Base-by-base conservation (phyloP, 30 jellyfish, hydroid and myxozoan species). In the Sanderia malayensis region DNA sequence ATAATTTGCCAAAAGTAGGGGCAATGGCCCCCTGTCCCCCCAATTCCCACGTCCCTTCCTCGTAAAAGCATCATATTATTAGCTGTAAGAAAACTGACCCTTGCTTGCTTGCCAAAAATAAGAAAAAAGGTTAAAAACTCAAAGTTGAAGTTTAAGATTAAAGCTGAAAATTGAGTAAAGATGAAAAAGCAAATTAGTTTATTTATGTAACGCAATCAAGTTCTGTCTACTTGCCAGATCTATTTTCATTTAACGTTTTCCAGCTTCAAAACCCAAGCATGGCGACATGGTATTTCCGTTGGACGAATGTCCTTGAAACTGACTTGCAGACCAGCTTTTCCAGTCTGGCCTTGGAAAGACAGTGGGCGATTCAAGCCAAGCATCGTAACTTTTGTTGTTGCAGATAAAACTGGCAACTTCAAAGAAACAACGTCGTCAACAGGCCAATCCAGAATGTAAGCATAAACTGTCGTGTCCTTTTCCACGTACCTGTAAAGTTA, bases 381-480 rank as follows among this genome's bases (percentile, higher is more conserved):
- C 94, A 88, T 64, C 2, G 70, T 23, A 44, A 79, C 91, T 24
- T 30, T 67, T n/a, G 64, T 45, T 24, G 44, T 19, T 20, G 60
- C 31, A 31, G 86, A 20, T 19, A 84, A 26, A 19, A 53, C 55
- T 3, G 97, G 97, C 22, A 75, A 73, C 34, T 58, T 31, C 66
- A 89, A 41, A 44, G 44, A 31, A 8, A 89, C 55, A 1, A 18
- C 44, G 1, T 76, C 84, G 28, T 58, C 61, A 0, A 17, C 25
- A n/a, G 97, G 97, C 95, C 94, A 79, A 45, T 81, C 41, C 41
- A 78, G 58, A 15, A 83, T 61, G 41, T 82, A 74, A 31, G 95
- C 97, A 62, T 81, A 81, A 15, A 89, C 89, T 2, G 75, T 15
- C 19, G 53, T 52, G 22, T 53, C 80, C 33, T 76, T 77, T 20